A percentile compares a stretch with the other conserved stretches of the same genome.
phyloP scores from a whole-genome alignment of 2,888 invertebrate species.

The Drosophila barbarae region DNA sequence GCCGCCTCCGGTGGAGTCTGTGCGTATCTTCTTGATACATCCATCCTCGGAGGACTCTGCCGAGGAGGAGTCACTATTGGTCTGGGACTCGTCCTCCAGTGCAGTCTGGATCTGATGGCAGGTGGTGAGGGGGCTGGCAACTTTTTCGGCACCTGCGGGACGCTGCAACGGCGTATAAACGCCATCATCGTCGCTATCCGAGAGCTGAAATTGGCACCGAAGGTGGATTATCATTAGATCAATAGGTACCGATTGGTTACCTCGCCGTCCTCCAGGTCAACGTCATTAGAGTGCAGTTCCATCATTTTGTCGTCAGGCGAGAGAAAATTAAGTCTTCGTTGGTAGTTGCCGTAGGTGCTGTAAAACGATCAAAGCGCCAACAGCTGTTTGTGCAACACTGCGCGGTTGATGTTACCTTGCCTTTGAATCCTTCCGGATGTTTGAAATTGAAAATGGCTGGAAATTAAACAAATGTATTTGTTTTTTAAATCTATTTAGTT shows the following conservation, averaged over 20 bases:
- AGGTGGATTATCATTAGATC: not conserved
- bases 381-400: slow-evolving; percentile 44
- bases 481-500: not conserved
- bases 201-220: slow-evolving; percentile 60
- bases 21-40: slow-evolving; percentile 68
- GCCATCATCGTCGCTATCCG: slow-evolving; percentile 75
- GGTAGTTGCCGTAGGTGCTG: slow-evolving; percentile 33
- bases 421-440: not conserved
- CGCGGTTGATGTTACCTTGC: slow-evolving; percentile 1
- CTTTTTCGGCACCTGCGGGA: slow-evolving; percentile 55
- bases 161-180: slow-evolving; percentile 78
- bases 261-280: slow-evolving; percentile 85
- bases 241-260: slow-evolving; percentile 78
- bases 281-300: slow-evolving; percentile 79
- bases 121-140: slow-evolving; percentile 54
- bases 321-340: slow-evolving; percentile 55
- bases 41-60: slow-evolving; percentile 77
- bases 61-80: slow-evolving; percentile 69
- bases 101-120: slow-evolving; percentile 63
- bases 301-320: slow-evolving; percentile 42
- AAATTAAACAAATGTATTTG: not conserved
- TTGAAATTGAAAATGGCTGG: not conserved
- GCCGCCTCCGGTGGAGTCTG: slow-evolving; percentile 43
- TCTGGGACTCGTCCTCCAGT: slow-evolving; percentile 68
- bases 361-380: slow-evolving; percentile 36